phyloP scores from a whole-genome alignment of 2,888 invertebrate genomes.

The Eubasilissa splendida region DNA sequence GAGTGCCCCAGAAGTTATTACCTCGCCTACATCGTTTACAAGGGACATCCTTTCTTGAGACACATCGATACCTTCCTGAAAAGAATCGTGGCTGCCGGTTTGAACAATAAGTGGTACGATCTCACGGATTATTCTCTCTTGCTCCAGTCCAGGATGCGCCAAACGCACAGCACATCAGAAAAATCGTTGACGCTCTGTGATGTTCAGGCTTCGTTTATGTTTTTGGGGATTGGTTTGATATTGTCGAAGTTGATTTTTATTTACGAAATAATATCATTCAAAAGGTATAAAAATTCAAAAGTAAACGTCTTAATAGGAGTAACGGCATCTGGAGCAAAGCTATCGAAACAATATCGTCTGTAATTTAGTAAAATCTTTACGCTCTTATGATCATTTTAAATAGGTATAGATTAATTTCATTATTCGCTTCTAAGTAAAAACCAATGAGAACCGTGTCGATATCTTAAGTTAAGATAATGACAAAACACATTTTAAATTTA shows the following conservation, averaged over 20 bases:
- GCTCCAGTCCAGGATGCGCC: constrained; percentile 17
- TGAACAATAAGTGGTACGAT: constrained; percentile 49
- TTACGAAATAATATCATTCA: constrained; percentile 19
- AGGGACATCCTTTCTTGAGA: constrained; percentile 65
- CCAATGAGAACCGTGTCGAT: too few species aligned
- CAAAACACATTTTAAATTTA: too few species aligned
- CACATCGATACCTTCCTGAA: constrained; percentile 44
- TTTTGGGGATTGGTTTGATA: constrained; percentile 39
- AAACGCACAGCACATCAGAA: background rate
- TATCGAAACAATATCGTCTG: too few species aligned
- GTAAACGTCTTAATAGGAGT: too few species aligned
- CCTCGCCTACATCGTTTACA: constrained; percentile 66
- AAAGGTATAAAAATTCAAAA: background rate
- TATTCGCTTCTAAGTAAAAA: too few species aligned
- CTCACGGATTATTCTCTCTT: constrained; percentile 45
- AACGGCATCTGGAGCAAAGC: too few species aligned
- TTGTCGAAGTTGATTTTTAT: constrained; percentile 15
- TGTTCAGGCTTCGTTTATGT: constrained; percentile 51
- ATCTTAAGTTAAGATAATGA: too few species aligned
- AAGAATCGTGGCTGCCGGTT: constrained; percentile 37
- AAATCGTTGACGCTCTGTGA: constrained; percentile 43
- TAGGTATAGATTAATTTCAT: too few species aligned
- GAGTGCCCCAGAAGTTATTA: constrained; percentile 68
- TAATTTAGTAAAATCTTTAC: too few species aligned
- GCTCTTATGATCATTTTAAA: too few species aligned